Base-by-base conservation (phyloP, 2,113 vertebrate species). In the Elephantulus edwardii region DNA sequence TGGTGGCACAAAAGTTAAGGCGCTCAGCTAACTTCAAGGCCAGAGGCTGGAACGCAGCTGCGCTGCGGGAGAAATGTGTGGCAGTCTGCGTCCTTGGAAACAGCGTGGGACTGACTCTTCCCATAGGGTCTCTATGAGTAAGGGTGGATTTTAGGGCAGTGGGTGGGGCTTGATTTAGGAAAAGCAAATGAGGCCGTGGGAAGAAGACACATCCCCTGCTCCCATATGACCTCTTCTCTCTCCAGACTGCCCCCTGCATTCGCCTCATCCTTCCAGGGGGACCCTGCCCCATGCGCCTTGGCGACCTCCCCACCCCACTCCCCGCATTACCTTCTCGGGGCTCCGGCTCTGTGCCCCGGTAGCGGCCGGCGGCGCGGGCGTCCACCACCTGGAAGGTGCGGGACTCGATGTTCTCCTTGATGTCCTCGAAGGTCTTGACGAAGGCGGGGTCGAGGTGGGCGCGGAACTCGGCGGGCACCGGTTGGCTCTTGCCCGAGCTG, bases 331-430 rank as follows among this genome's bases (percentile, higher is more conserved):
- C 98, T 7, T 98, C 98, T 96, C 98, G 97, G 68, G 98, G 98
- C 90, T 99, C 99, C 0, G 99, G 98, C n/a, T 99, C 98, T 0
- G 96, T 94, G 19, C 99, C 99, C n/a, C 92, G 96, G 97, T 98
- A 99, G 28, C 99, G 97, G 38, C 98, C 99, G 0, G 97, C 92
- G 10, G 98, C 92, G 0, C 99, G 98, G 3, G 98, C 98, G 70
- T 99, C 99, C 86, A 99, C 98, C 5, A 99, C 93, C 11, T 98
- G 99, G 87, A 98, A 98, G 88, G 2, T 54, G 46, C 81, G 96
- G 42, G 96, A 97, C 16, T 96, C 96, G 77, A 99, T 82, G 96
- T 99, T 99, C 72, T 98, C 97, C 93, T 98, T 92, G 28, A 99
- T 50, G 0, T 99, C 98, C 54, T 99, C 98, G 0, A 98, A 98